Conservation (phyloP, 2,888 invertebrate genomes). For the Palloptera scutellata region DNA sequence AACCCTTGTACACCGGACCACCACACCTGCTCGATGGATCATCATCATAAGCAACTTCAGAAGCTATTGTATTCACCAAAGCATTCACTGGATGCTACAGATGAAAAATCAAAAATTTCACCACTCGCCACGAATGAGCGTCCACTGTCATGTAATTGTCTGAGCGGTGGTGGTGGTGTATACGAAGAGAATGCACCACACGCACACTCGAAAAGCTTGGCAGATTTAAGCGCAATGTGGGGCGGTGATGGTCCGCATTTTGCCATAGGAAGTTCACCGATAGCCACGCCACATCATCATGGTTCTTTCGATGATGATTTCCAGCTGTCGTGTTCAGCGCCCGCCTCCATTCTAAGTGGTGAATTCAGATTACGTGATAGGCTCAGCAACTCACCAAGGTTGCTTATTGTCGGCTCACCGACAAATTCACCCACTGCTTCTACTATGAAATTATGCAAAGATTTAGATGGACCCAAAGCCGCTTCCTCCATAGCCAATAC, state of each 20-base stretch:
- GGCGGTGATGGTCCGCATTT: slow-evolving; percentile 7
- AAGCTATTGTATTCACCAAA: slow-evolving; percentile 35
- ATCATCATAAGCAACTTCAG: slow-evolving; percentile 37
- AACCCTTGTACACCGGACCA: slow-evolving; percentile 59
- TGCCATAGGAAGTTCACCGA: slow-evolving; percentile 30
- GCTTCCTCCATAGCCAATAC: slow-evolving; percentile 3
- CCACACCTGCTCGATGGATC: slow-evolving; percentile 26
- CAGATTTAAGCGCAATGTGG: slow-evolving; percentile 33
- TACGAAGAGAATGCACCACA: slow-evolving; percentile 37
- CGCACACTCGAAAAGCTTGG: slow-evolving; percentile 43
- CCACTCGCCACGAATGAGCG: slow-evolving; percentile 63
- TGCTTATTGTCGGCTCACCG: slow-evolving; percentile 28
- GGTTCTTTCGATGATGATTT: slow-evolving; percentile 52
- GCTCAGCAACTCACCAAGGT: not conserved
- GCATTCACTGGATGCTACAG: slow-evolving; percentile 53
- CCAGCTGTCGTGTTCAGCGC: slow-evolving; percentile 56
- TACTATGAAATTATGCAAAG: slow-evolving; percentile 49
- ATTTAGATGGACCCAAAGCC: slow-evolving; percentile 38
- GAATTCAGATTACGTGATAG: slow-evolving; percentile 39
- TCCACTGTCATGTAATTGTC: slow-evolving; percentile 60
- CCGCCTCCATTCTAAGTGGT: slow-evolving; percentile 50
- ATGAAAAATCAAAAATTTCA: slow-evolving; percentile 65
- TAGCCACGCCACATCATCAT: slow-evolving; percentile 26
- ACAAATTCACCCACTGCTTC: slow-evolving; percentile 51
- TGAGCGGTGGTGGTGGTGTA: slow-evolving; percentile 33